Evolutionary conservation across 92 coral and sea anemone species (phyloP).

Genomic region (Paramuricea clavata): DNA sequence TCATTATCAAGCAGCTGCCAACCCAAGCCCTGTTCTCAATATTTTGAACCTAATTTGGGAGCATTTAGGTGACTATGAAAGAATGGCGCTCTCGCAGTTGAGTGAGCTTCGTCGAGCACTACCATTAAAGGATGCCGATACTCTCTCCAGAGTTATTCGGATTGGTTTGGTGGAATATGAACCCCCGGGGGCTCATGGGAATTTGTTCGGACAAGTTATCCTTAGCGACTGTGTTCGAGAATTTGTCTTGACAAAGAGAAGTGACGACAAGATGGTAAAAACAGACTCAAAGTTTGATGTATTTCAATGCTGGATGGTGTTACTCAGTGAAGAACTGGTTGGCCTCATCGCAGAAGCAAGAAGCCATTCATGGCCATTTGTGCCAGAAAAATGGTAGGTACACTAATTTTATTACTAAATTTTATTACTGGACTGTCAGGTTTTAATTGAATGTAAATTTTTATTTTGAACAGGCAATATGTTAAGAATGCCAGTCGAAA

Average conservation of each 20-base stretch:
- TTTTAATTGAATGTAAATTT: too few species aligned
- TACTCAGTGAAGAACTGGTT: constrained; percentile 74
- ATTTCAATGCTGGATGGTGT: constrained; percentile 73
- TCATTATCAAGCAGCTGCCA: not conserved
- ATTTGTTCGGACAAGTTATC: constrained; percentile 12
- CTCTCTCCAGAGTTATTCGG: constrained; percentile 47
- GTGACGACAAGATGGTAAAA: not conserved
- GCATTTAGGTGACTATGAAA: constrained; percentile 10
- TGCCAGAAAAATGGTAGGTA: constrained; percentile 93
- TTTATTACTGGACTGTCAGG: not conserved
- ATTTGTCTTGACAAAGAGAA: constrained; percentile 15
- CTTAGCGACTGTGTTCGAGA: constrained; percentile 44
- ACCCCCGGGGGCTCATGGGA: not conserved
- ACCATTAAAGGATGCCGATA: constrained; percentile 55
- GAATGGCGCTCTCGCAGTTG: constrained; percentile 62
- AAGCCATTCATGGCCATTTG: constrained; percentile 91
- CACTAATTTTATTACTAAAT: not conserved
- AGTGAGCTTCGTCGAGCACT: constrained; percentile 77
- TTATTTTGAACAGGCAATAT: constrained; percentile 77
- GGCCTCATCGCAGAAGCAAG: constrained; percentile 76
- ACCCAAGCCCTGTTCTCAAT: constrained; percentile 14
- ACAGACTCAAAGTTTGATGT: constrained; percentile 59
- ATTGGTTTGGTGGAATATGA: constrained; percentile 61
- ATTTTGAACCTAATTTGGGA: constrained; percentile 34
- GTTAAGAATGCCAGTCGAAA: constrained; percentile 73